phyloP scores from a whole-genome alignment of 2,888 invertebrate species.

The Uloborus plumipes region DNA sequence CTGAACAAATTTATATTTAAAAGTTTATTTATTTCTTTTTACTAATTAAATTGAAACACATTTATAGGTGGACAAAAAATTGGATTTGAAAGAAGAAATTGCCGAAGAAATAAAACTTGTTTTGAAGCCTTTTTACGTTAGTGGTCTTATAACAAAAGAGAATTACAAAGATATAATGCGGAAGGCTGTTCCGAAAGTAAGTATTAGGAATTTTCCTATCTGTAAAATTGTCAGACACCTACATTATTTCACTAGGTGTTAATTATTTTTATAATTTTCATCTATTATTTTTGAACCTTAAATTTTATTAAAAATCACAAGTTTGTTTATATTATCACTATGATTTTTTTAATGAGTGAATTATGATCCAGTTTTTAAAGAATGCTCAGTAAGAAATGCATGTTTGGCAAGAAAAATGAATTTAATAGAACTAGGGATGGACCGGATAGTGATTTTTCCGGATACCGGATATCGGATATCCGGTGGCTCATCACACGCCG shows the following conservation, averaged over 20 bases:
- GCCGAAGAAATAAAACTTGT: conserved; percentile 30
- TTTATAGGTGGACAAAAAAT: conserved; percentile 13
- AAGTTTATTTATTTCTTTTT: neutral
- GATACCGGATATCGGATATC: too few relatives aligned
- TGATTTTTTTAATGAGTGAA: too few relatives aligned
- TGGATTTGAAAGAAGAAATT: conserved; percentile 42
- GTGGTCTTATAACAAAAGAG: conserved; percentile 33
- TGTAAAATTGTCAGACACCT: neutral
- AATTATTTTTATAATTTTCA: conserved; percentile 2
- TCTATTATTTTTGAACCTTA: neutral
- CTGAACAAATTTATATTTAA: neutral
- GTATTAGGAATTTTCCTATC: too few relatives aligned
- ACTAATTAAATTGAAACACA: neutral
- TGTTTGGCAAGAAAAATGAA: too few relatives aligned
- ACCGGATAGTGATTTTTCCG: too few relatives aligned
- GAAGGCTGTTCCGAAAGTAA: conserved; percentile 44
- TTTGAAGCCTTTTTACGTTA: conserved; percentile 40
- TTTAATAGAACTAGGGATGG: too few relatives aligned
- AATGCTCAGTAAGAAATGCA: too few relatives aligned
- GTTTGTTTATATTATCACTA: too few relatives aligned
- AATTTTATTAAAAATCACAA: neutral
- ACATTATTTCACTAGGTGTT: neutral
- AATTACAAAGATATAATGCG: conserved; percentile 58
- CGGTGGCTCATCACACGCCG: too few relatives aligned
- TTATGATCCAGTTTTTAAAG: too few relatives aligned